phyloP scores from a whole-genome alignment of 2,888 invertebrate genomes.

The Tiliacea aurago region DNA sequence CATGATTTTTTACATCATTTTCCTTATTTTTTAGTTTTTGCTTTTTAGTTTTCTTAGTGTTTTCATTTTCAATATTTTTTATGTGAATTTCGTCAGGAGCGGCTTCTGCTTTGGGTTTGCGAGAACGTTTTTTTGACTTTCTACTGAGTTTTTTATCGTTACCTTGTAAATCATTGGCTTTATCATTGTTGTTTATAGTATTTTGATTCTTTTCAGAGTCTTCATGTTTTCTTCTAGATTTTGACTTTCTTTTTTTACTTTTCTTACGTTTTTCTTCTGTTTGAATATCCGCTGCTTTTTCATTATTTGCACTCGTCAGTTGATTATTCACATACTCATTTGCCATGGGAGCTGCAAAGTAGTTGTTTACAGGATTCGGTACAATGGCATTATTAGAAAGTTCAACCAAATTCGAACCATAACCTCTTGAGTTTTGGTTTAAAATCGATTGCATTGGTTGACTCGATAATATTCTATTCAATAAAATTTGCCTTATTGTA shows the following conservation, averaged over 20 bases:
- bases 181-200: constrained; percentile 7
- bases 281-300: neutral
- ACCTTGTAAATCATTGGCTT: constrained; percentile 5
- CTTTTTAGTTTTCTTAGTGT: constrained; percentile 20
- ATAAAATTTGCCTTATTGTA: constrained; percentile 68
- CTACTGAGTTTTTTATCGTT: constrained; percentile 37
- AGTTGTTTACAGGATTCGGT: constrained; percentile 75
- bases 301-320: constrained; percentile 9
- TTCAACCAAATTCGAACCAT: constrained; percentile 68
- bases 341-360: constrained; percentile 72
- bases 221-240: constrained; percentile 40
- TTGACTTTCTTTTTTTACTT: constrained; percentile 42
- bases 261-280: constrained; percentile 19
- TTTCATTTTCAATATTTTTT: constrained; percentile 7
- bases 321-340: constrained; percentile 63
- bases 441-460: constrained; percentile 68
- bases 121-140: constrained; percentile 24
- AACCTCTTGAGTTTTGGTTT: constrained; percentile 65
- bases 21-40: constrained; percentile 37
- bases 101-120: constrained; percentile 11
- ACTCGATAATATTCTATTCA: constrained; percentile 70
- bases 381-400: constrained; percentile 43
- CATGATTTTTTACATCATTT: neutral
- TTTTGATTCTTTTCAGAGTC: neutral
- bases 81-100: neutral